Base-by-base conservation (phyloP, 2,113 vertebrate genomes). In the Capreolus pygargus region DNA sequence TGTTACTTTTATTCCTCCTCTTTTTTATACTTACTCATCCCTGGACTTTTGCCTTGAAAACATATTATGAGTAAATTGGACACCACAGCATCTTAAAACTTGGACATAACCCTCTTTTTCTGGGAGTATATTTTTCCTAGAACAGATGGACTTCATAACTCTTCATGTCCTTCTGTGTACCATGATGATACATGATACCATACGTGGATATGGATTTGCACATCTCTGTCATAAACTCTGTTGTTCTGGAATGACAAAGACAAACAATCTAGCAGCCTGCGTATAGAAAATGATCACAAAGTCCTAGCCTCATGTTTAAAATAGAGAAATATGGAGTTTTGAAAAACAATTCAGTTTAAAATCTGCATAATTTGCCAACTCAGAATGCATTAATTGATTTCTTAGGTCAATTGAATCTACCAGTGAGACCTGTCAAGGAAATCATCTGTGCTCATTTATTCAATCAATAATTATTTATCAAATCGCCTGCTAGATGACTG, bases 1-100 rank as follows among this genome's bases (percentile, higher is more conserved):
- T 55, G 57, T 11, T 33, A 23, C 39, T 97, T 98, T 98, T 52
- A 17, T 89, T 33, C 36, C 21, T 94, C 84, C 55, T 92, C 60
- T 82, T 87, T 43, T 55, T 96, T 90, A 89, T 30, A 90, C 67
- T 64, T 91, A 74, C 10, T 50, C 27, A 88, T 86, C 39, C n/a
- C 78, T 88, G 54, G 45, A 86, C 86, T 89, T 91, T 95, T 93
- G 47, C 50, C 81, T 90, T 90, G 54, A 76, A 94, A 86, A 82
- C 30, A 36, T 45, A 84, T 58, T 78, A 57, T 58, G 39, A 95
- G 58, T 83, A 84, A 92, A 86, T 78, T 84, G 86, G 58, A 85
- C 45, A 57, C 57, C 7, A 54, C 9, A 7, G 33, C 60, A 23
- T 85, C 90, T 96, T 61, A 78, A 94, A 78, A 11, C 27, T 79